Conservation (phyloP, 2,888 invertebrate species). For the Ectemnius cavifrons region DNA sequence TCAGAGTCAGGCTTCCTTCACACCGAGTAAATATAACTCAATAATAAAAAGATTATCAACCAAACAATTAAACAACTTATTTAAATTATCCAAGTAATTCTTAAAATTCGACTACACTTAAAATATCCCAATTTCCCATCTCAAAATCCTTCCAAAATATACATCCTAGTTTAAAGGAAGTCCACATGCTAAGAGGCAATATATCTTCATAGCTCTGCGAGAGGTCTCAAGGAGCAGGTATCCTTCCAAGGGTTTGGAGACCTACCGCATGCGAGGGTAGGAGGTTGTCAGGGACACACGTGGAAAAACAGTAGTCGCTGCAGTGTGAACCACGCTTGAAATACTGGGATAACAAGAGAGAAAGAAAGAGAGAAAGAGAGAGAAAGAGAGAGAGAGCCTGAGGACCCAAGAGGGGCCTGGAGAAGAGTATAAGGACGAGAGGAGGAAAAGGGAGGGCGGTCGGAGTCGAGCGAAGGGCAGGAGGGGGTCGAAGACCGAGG, state of each 20-base stretch:
- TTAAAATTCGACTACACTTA: no score
- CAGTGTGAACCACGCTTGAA: not conserved
- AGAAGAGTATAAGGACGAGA: constrained; percentile 28
- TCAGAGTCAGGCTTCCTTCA: not conserved
- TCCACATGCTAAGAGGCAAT: no score
- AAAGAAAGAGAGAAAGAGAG: not conserved
- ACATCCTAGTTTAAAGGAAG: no score
- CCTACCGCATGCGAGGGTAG: no score
- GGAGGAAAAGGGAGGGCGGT: constrained; percentile 19
- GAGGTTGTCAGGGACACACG: not conserved
- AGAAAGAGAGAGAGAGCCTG: not conserved
- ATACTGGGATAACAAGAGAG: constrained; percentile 13
- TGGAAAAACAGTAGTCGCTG: not conserved
- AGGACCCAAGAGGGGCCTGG: not conserved
- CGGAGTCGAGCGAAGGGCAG: constrained; percentile 23
- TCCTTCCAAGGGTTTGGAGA: no score
- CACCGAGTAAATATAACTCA: not conserved
- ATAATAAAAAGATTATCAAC: no score
- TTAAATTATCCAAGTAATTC: no score
- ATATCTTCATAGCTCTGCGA: no score
- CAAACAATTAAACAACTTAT: no score
- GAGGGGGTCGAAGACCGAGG: constrained; percentile 57
- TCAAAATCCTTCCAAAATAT: no score
- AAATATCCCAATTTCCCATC: no score
- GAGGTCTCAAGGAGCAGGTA: no score